These are phyloP conservation scores for Tragelaphus oryx DNA, from an alignment of 2,797 vertebrate species.

Conservation along the genomic window DNA sequence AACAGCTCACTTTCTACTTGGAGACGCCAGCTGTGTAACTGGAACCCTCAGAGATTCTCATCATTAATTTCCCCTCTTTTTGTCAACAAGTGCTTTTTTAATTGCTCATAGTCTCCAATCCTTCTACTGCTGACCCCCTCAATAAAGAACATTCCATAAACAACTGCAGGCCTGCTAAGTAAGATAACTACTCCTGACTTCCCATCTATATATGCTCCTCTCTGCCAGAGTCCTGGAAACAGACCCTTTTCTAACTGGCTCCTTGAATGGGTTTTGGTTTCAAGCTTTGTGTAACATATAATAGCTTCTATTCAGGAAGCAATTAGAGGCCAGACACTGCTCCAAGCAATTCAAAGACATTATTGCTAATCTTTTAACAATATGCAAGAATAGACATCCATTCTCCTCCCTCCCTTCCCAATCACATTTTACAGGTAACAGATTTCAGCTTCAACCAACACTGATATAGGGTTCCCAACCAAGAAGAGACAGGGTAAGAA, in stretches of 20 bases:
- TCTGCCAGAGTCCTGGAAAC: not conserved
- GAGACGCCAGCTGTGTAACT: not conserved
- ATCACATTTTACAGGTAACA: not conserved
- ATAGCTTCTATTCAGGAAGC: not conserved
- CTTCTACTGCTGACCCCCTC: not conserved
- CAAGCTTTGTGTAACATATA: not conserved
- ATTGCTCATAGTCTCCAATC: not conserved
- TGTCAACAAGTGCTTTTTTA: not conserved
- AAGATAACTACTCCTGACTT: not conserved
- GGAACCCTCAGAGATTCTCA: not conserved
- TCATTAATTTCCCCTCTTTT: not conserved
- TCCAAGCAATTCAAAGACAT: constrained; percentile 11
- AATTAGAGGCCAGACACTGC: not conserved
- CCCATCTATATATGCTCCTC: not conserved
- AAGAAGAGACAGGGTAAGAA: not conserved
- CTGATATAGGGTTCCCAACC: not conserved
- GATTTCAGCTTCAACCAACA: not conserved
- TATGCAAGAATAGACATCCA: not conserved
- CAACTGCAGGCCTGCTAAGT: not conserved
- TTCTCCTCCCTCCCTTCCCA: not conserved
- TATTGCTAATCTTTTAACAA: not conserved
- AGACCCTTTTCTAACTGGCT: not conserved
- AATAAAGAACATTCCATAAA: not conserved
- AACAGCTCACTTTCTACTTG: not conserved
- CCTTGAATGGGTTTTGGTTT: constrained; percentile 1